Percentiles rank a stretch among this genome's conserved stretches.
These are phyloP conservation scores for Megalops cyprinoides DNA, from an alignment of 2,797 vertebrate species.

Conservation along the genomic window DNA sequence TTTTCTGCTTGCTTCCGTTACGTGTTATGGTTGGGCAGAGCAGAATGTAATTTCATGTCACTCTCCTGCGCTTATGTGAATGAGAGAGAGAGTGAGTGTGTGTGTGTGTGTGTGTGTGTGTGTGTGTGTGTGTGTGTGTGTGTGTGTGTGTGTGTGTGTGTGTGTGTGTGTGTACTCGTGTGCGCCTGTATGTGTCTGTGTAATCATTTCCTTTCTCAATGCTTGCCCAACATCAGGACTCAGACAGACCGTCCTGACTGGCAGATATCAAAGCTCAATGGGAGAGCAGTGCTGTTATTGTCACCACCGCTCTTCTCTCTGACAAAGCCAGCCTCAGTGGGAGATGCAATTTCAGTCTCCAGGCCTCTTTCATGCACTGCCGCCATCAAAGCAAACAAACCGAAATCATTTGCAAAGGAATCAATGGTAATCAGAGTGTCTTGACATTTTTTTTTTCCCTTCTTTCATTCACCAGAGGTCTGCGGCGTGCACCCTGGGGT, in stretches of 20 bases:
- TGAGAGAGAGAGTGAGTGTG: too few relatives aligned
- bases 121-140: too few relatives aligned
- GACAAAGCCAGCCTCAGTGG: constrained; percentile 17
- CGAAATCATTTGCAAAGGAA: constrained; percentile 23
- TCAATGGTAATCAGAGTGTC: constrained; percentile 26
- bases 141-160: neutral
- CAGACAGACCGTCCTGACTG: neutral
- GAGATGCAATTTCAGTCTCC: constrained; percentile 21
- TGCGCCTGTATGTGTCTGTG: neutral
- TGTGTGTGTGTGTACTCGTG: neutral
- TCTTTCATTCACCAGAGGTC: neutral
- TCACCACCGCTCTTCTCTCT: neutral
- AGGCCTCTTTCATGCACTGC: constrained; percentile 7
- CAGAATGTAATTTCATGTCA: too few relatives aligned
- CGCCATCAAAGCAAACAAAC: constrained; percentile 23
- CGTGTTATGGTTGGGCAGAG: too few relatives aligned
- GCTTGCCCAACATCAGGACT: neutral
- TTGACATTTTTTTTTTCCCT: too few relatives aligned
- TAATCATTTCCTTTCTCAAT: neutral
- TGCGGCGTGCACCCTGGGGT: neutral
- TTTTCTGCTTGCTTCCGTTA: too few relatives aligned
- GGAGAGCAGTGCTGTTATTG: neutral
- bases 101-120: neutral
- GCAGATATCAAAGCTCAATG: neutral
- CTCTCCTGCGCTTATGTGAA: too few relatives aligned